Percentiles rank a stretch among this genome's conserved stretches.
Evolutionary conservation across 1,140 invertebrate genomes (phyloP).

Genomic region (Antheraea mylitta): DNA sequence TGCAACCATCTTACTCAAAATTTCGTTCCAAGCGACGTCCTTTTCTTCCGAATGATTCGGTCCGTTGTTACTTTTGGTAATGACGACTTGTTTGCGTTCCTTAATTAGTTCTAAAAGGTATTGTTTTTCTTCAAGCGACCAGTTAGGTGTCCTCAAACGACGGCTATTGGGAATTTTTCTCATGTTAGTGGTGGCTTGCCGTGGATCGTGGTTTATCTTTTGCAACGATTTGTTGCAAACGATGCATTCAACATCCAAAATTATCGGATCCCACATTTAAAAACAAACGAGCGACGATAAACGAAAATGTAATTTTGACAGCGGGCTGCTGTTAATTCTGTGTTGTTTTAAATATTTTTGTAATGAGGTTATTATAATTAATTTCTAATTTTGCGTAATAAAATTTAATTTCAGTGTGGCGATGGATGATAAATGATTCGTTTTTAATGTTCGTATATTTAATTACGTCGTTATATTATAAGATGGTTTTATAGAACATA

Average conservation of each 20-base stretch:
- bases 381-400: background rate
- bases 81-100: conserved; percentile 56
- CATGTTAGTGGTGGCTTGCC: conserved; percentile 45
- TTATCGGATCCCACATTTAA: conserved; percentile 71
- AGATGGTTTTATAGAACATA: no score
- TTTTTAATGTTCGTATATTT: background rate
- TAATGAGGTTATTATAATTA: conserved; percentile 6
- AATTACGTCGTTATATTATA: background rate
- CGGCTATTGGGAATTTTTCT: conserved; percentile 50
- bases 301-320: conserved; percentile 44
- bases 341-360: conserved; percentile 47
- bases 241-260: conserved; percentile 73
- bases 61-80: conserved; percentile 60
- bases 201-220: conserved; percentile 65
- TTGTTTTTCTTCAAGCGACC: conserved; percentile 68
- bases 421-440: background rate
- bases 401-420: background rate
- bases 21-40: conserved; percentile 70
- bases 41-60: conserved; percentile 66
- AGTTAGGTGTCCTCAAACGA: conserved; percentile 65
- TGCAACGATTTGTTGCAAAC: conserved; percentile 76
- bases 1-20: conserved; percentile 48
- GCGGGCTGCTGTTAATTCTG: conserved; percentile 38
- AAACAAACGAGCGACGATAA: conserved; percentile 60
- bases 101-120: conserved; percentile 68